Base-by-base conservation (phyloP, 2,888 invertebrate genomes). In the Cosmopolites sordidus region DNA sequence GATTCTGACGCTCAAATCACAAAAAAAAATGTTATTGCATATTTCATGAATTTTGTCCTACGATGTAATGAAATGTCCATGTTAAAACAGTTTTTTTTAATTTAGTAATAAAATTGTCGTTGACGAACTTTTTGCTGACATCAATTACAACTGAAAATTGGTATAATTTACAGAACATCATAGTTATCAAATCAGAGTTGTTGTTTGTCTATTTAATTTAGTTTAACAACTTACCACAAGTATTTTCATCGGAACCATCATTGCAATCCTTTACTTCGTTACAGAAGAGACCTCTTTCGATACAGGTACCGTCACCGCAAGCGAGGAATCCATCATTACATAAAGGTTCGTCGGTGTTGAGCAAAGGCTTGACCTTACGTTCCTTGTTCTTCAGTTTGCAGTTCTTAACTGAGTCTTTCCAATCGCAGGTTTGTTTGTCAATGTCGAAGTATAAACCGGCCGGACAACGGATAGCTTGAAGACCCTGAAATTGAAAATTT, bases 391-490 rank as follows among this genome's bases (percentile, higher is more conserved):
- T 92, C 65, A 87, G 72, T 70, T 91, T 91, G 78, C 93, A 94
- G 75, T 92, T 93, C 74, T 90, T 91, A n/a, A 93, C 93, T 1
- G 92, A 83, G 60, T 87, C 90, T 73, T 90, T 93, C 93, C 93
- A 94, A 72, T 93, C 92, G 70, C 93, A 94, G 1, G 93, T 93
- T 76, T 94, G 93, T 74, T 92, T 92, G 72, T 93, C 93, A 69
- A 93, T 92, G 73, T 94, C 93, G 76, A 94, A 94, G 76, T 81
- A 92, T 64, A 94, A 78, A 75, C 93, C 92, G 50, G 93, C 91
- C 38, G 93, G 93, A 72, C 93, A 93, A 74, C 92, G 85, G 69
- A 93, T 90, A 18, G 92, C 92, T 83, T 92, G 92, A 45, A 93
- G 84, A 70, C 92, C 92, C 89, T 90, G 75, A 60, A 74, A 72